Evolutionary conservation across 2,113 vertebrate genomes (phyloP).

Genomic region (Rhea americana): DNA sequence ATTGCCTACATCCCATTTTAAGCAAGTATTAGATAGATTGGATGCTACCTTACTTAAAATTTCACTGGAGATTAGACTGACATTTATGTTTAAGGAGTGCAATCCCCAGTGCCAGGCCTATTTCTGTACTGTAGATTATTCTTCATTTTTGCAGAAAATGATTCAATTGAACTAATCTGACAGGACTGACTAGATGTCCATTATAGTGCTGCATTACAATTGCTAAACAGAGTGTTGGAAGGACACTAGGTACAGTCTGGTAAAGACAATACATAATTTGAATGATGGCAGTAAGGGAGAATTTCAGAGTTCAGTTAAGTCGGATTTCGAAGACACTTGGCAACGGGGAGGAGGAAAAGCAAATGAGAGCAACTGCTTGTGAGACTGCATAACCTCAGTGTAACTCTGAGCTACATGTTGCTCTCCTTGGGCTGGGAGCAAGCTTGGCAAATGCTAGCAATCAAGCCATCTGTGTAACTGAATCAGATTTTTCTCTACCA

Average conservation of each 20-base stretch:
- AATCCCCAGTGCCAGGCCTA: conserved; percentile 23
- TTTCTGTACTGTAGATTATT: conserved; percentile 51
- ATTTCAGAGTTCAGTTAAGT: conserved; percentile 14
- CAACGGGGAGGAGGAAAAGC: conserved; percentile 2
- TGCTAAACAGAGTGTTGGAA: conserved; percentile 45
- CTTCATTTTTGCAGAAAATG: conserved; percentile 58
- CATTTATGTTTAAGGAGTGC: conserved; percentile 21
- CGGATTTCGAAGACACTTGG: conserved; percentile 26
- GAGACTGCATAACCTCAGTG: conserved; percentile 18
- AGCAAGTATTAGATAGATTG: conserved; percentile 13
- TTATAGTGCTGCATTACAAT: conserved; percentile 49
- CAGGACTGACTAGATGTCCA: conserved; percentile 45
- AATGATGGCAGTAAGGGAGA: background rate
- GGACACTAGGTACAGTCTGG: conserved; percentile 34
- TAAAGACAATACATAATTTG: conserved; percentile 37
- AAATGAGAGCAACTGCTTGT: conserved; percentile 40
- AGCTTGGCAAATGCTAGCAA: background rate
- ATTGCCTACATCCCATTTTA: background rate
- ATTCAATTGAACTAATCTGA: conserved; percentile 59
- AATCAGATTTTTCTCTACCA: conserved; percentile 4
- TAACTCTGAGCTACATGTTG: conserved; percentile 4
- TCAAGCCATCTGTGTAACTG: conserved; percentile 52
- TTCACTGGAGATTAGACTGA: conserved; percentile 27
- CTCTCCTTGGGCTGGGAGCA: conserved; percentile 35
- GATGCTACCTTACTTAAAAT: conserved; percentile 28